These are phyloP conservation scores for Troglohyphantes excavatus DNA, from an alignment of 2,888 invertebrate genomes.

Conservation along the genomic window DNA sequence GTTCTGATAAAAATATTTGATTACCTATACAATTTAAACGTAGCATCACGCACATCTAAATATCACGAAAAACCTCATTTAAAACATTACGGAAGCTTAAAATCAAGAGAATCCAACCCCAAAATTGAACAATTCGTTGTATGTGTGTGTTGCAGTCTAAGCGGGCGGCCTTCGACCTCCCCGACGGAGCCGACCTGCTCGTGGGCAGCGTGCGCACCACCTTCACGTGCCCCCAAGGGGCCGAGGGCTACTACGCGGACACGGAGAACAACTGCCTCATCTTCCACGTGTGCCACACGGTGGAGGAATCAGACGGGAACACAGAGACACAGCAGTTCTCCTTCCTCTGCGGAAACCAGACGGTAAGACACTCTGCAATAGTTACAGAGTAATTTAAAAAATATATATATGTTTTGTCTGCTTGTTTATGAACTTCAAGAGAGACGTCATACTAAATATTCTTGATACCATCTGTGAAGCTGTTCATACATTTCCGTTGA, in stretches of 20 bases:
- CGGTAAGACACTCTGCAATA: too few species aligned
- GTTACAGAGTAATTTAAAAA: too few species aligned
- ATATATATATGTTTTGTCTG: too few species aligned
- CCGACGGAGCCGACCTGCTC: slow-evolving; percentile 78
- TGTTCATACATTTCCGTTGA: too few species aligned
- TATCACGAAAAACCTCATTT: background rate
- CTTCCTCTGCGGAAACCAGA: slow-evolving; percentile 79
- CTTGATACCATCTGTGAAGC: too few species aligned
- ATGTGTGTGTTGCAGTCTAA: slow-evolving; percentile 52
- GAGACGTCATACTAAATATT: too few species aligned
- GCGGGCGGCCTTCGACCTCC: slow-evolving; percentile 77
- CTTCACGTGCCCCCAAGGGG: slow-evolving; percentile 74
- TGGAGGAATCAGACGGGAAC: slow-evolving; percentile 63
- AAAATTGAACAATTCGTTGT: background rate
- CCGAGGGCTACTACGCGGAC: slow-evolving; percentile 79
- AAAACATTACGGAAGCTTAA: too few species aligned
- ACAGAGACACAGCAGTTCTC: slow-evolving; percentile 77
- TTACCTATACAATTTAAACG: too few species aligned
- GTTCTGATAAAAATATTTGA: too few species aligned
- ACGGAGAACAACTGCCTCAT: slow-evolving; percentile 79
- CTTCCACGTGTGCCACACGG: slow-evolving; percentile 79
- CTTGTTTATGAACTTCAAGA: too few species aligned
- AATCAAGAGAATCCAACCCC: background rate
- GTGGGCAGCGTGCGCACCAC: slow-evolving; percentile 77
- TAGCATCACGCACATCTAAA: too few species aligned